Conservation (phyloP, 35 echinoderm and acorn worm species). For the Anneissia japonica region DNA sequence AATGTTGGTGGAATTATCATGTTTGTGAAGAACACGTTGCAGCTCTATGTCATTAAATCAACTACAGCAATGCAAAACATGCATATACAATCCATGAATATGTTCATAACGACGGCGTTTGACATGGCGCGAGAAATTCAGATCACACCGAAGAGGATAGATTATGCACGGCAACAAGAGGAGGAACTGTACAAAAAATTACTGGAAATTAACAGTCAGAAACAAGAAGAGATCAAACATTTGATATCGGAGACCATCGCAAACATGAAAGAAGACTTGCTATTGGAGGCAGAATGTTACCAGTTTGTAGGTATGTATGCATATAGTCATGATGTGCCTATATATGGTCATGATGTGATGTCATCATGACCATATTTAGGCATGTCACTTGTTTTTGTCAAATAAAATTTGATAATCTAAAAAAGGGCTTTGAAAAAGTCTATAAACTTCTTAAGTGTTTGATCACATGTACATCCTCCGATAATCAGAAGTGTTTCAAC, state of each 20-base stretch:
- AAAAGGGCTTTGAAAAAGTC: too few species aligned
- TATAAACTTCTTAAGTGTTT: too few species aligned
- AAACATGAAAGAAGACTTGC: slow-evolving; percentile 68
- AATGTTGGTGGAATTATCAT: neutral
- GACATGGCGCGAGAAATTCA: slow-evolving; percentile 96
- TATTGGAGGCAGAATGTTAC: slow-evolving; percentile 77
- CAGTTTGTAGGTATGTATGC: slow-evolving; percentile 63
- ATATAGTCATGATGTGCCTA: too few species aligned
- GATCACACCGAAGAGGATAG: slow-evolving; percentile 79
- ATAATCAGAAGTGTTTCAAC: too few species aligned
- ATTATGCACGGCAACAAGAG: slow-evolving; percentile 77
- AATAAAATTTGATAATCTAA: too few species aligned
- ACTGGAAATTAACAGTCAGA: slow-evolving; percentile 74
- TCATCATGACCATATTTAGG: too few species aligned
- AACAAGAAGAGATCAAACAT: slow-evolving; percentile 64
- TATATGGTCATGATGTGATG: too few species aligned
- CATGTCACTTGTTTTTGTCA: too few species aligned
- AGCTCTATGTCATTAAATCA: slow-evolving; percentile 63
- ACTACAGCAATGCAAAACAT: slow-evolving; percentile 62
- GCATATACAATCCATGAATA: slow-evolving; percentile 88
- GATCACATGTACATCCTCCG: too few species aligned
- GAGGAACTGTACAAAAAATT: slow-evolving; percentile 80
- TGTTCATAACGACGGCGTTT: slow-evolving; percentile 97
- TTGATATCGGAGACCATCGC: slow-evolving; percentile 72
- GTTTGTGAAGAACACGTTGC: slow-evolving; percentile 61